Evolutionary conservation across 2,797 vertebrate species (phyloP), one percentile per base, ranked within the genome.

Genomic region (Heterohyrax brucei): DNA sequence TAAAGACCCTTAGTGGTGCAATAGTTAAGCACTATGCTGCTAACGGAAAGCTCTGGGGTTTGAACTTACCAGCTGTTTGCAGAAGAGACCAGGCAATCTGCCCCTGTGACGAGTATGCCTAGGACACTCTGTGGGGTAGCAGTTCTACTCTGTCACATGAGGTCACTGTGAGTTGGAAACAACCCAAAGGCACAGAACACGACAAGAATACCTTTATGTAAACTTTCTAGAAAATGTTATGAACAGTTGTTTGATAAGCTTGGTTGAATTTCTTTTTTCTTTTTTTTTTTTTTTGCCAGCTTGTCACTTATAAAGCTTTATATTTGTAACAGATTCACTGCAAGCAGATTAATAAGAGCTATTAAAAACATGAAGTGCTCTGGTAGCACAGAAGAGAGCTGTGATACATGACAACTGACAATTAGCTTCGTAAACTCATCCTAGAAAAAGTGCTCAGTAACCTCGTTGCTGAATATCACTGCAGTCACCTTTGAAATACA

Each of bases 211-310:
- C 21, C 39, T 19, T 70, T 72, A 56, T 56, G 10, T 56, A 56
- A 93, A 50, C 44, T 92, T 90, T 89, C 78, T 95, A 94, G 82
- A 68, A 80, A 82, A 80, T 46, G 0, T n/a, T 84, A 59, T 68
- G 59, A 72, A 86, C 46, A 77, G 0, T 89, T 68, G 62, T 66
- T 92, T 14, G 62, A 6, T 26, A 24, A 24, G 16, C 19, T 83
- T 12, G 44, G 80, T 13, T 78, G n/a, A 90, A 30, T 85, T 77
- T 80, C 33, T 22, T 85, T 76, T 39, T 39, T 39, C 39, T 39
- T 39, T 62, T 85, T 76, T 62, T 39, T 39, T 62, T 85, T 76
- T 62, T 93, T 87, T 79, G 28, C 7, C n/a, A 21, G 22, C 18
- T 10, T 92, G 7, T 75, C 19, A 1, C 26, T 82, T 48, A 61